These are phyloP conservation scores for Himalopsyche kuldschensis DNA, from an alignment of 2,888 invertebrate genomes.

Conservation along the genomic window DNA sequence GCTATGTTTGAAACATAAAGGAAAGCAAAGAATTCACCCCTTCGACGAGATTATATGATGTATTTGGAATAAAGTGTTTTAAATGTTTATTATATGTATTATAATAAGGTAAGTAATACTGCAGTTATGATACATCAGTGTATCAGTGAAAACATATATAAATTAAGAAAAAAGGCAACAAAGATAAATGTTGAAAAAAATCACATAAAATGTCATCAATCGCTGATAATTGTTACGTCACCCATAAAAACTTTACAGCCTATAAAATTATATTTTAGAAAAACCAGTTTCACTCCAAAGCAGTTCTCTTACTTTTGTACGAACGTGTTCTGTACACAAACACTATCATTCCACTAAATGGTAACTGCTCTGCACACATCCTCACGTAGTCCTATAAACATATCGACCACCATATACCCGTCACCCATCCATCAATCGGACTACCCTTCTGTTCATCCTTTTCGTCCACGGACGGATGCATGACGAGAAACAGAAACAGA, in stretches of 20 bases:
- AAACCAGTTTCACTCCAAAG: not conserved
- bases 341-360: conserved; percentile 36
- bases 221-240: not conserved
- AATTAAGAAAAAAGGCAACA: not conserved
- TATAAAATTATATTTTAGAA: not conserved
- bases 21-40: too few species aligned
- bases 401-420: not conserved
- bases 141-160: too few species aligned
- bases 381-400: conserved; percentile 19
- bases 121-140: too few species aligned
- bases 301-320: not conserved
- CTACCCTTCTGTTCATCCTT: not conserved
- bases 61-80: too few species aligned
- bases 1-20: too few species aligned
- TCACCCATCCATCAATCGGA: not conserved
- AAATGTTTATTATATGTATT: too few species aligned
- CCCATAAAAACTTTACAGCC: not conserved
- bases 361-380: conserved; percentile 26
- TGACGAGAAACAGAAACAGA: not conserved
- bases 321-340: conserved; percentile 31
- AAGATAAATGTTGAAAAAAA: not conserved
- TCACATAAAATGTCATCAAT: not conserved
- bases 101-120: too few species aligned
- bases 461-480: not conserved
- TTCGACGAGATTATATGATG: too few species aligned